Evolutionary conservation across 2,888 invertebrate genomes (phyloP), one percentile per base, ranked within the genome.

Genomic region (Linhomoeus sp.): DNA sequence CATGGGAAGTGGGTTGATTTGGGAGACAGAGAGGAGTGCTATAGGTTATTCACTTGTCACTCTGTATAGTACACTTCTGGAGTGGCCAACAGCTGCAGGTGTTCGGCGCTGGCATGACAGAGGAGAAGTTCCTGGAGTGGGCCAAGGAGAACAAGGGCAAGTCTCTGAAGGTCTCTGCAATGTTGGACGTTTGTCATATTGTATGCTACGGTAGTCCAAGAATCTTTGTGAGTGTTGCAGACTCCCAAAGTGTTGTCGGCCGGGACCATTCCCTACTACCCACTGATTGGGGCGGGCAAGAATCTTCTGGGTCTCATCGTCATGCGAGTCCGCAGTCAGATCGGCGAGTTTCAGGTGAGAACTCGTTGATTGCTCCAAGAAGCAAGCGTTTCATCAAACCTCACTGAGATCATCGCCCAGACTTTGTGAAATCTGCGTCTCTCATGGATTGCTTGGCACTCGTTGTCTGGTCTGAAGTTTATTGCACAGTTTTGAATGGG

Each of bases 231-330:
- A 15, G 9, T 33, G 35, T 33, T 33, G 35, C 33, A 55, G 54
- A 37, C 53, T 24, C 55, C 55, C 7, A n/a, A 36, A n/a, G 35
- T 43, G 14, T 26, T 55, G 19, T 41, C 47, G 19, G 36, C 40
- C 12, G 50, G 46, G 14, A 55, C 45, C 19, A 25, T 53, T 35
- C 46, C 43, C 39, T 52, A 49, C 41, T 43, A 50, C 41, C 56
- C 56, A 15, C 38, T 52, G 25, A 29, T 53, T 20, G 55, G 52
- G n/a, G 47, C 51, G 19, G 55, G 55, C 38, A 49, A 52, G 38
- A 55, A 55, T 43, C 22, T 56, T 14, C 47, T 52, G 29, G 55
- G 55, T 9, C 46, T 52, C 20, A 40, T 55, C 35, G 20, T 35
- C 38, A 55, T 56, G 55, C 43, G 45, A 33, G 55, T 55, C 3